Evolutionary conservation across 2,113 vertebrate genomes (phyloP), one percentile per base, ranked within the genome.

Genomic region (Ibidorhyncha struthersii): DNA sequence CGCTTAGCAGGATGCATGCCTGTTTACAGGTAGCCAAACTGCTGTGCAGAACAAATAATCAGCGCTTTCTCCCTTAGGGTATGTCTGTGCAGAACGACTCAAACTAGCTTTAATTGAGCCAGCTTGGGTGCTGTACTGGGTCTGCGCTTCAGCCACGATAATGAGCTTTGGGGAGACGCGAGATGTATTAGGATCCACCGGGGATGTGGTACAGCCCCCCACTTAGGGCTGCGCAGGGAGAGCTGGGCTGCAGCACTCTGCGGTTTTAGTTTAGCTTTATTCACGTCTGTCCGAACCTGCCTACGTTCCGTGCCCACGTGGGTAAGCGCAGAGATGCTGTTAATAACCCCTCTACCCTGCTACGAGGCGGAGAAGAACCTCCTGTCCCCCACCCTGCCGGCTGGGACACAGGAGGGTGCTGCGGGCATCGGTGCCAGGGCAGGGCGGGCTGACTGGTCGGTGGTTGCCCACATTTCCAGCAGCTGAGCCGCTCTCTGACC

Each of bases 1-100:
- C n/a, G 8, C 58, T 94, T 32, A 93, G 67, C 63, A 59, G 82
- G 84, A 34, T 69, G n/a, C 65, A 26, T 0, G 7, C 15, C 61
- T 90, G 69, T 83, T 93, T 73, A 71, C 87, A 95, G 82, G 82
- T 91, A 81, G 26, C 91, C 66, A 71, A 81, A 52, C 11, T 58
- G 86, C 70, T 53, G 43, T 30, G 58, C 58, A 67, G 52, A 30
- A 58, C 69, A 78, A 95, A 52, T 30, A 56, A 71, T 74, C 86
- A 23, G 40, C 5, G 40, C 50, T 67, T 56, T 81, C 41, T 23
- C 58, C 87, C 86, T 65, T 2, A 40, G 90, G 82, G 59, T 81
- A 65, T 23, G 26, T 43, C 80, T 74, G 63, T 30, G 72, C 84
- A 82, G 55, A 82, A 4, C 55, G 72, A 7, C 78, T 65, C 53